These are phyloP conservation scores for Macquaria australasica DNA, from an alignment of 2,113 vertebrate genomes.

Conservation along the genomic window DNA sequence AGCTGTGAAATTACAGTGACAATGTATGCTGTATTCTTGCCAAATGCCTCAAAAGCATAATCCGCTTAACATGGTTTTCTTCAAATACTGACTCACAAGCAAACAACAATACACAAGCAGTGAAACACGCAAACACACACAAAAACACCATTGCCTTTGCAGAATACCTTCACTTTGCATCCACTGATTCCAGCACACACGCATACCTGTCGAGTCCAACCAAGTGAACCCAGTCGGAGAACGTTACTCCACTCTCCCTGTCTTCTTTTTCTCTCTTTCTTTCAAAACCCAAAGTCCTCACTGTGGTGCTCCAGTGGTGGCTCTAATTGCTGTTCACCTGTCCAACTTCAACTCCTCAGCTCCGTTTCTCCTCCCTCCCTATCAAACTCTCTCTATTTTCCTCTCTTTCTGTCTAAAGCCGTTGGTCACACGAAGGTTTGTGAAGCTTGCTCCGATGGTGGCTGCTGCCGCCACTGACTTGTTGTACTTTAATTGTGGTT, in stretches of 20 bases:
- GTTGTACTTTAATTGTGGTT: conserved; percentile 91
- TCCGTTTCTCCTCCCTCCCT: conserved; percentile 1
- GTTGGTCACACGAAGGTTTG: conserved; percentile 54
- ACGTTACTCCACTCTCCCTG: conserved; percentile 48
- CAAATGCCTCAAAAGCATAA: conserved; percentile 34
- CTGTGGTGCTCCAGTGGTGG: conserved; percentile 11
- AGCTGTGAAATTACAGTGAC: conserved; percentile 36
- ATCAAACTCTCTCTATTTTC: conserved; percentile 6
- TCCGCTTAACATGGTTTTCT: conserved; percentile 22
- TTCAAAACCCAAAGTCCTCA: conserved; percentile 43
- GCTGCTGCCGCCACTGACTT: conserved; percentile 80
- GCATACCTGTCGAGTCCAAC: conserved; percentile 71
- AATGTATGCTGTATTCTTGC: conserved; percentile 2
- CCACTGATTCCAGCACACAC: conserved; percentile 23
- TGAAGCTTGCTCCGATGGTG: conserved; percentile 59
- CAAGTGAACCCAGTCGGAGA: conserved; percentile 46
- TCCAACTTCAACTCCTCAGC: conserved; percentile 65
- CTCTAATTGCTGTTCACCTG: conserved; percentile 72
- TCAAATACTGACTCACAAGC: conserved; percentile 22
- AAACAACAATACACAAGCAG: conserved; percentile 20
- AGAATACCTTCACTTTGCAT: conserved; percentile 46
- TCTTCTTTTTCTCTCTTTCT: conserved; percentile 43
- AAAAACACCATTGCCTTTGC: neutral
- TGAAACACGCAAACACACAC: neutral
- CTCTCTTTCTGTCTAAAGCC: conserved; percentile 52